Evolutionary conservation across 2,113 vertebrate species (phyloP).

Genomic region (Glaucidium brasilianum): DNA sequence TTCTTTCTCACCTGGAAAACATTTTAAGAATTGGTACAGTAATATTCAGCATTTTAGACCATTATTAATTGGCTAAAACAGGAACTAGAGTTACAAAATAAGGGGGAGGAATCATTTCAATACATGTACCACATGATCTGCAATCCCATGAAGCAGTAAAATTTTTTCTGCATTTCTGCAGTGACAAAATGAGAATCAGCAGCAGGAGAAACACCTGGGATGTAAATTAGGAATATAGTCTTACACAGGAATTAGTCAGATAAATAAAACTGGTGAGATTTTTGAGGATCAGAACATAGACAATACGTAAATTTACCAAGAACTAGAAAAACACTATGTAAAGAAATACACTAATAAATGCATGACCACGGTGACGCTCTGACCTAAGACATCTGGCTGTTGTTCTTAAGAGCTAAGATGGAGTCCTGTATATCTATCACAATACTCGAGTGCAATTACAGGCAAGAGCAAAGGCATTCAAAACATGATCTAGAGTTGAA

Average conservation of each 20-base stretch:
- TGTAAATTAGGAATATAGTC: not conserved
- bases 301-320: not conserved
- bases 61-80: not conserved
- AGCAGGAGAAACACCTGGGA: not conserved
- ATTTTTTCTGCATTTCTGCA: not conserved
- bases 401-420: not conserved
- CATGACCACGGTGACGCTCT: not conserved
- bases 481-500: not conserved
- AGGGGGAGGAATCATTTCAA: not conserved
- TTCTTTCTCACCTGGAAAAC: not conserved
- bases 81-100: not conserved
- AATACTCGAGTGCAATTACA: not conserved
- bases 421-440: not conserved
- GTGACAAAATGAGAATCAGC: not conserved
- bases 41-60: not conserved
- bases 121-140: not conserved
- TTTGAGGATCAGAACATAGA: not conserved
- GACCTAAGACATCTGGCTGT: not conserved
- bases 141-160: not conserved
- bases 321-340: not conserved
- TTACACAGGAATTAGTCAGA: not conserved
- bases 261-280: not conserved
- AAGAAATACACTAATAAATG: not conserved
- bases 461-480: not conserved
- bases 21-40: not conserved